Base-by-base conservation (phyloP, 2,888 invertebrate species). In the Lapara coniferarum region DNA sequence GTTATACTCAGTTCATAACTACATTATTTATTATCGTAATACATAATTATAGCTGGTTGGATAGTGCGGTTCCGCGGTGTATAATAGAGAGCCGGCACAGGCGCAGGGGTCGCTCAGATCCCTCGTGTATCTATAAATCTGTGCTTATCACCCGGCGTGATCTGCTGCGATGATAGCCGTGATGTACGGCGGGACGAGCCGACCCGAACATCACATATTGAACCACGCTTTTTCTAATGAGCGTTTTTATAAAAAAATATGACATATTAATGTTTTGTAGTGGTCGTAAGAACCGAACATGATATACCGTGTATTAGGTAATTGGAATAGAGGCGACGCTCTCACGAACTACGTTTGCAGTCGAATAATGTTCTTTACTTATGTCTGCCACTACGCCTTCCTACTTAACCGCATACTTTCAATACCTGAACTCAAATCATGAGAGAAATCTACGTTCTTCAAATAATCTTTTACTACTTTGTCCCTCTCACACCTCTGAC, bases 111-210 rank as follows among this genome's bases (percentile, higher is more conserved):
- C 63, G 63, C 46, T 49, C 49, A 63, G 49, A 63, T 49, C 46
- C 49, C 19, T 49, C 46, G 46, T 25, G 63, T 63, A 63, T 63
- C 46, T 63, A 63, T 63, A 63, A 63, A 63, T 63, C 63, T 63
- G 63, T 63, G 49, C 49, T 63, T 63, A 63, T 63, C 63, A 16
- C 13, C 8, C 63, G 63, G 19, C 6, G 46, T 49, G 63, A 63
- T 63, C 63, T 63, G 63, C 16, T 63, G 46, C 63, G 63, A 63
- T 63, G 63, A 63, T 63, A 63, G 63, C 63, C 63, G 49, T 63
- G 63, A 63, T 63, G 63, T 49, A 63, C 63, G 63, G 63, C 49
- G 49, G 63, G 63, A n/a, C 10, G 19, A 16, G 16, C 53, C 16
- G 53, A 8, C 16, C 13, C 13, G 46, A 8, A 19, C 13, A 63